A percentile compares a stretch with the other conserved stretches of the same genome.
phyloP scores from a whole-genome alignment of 2,888 invertebrate genomes.

The Empis stercorea region DNA sequence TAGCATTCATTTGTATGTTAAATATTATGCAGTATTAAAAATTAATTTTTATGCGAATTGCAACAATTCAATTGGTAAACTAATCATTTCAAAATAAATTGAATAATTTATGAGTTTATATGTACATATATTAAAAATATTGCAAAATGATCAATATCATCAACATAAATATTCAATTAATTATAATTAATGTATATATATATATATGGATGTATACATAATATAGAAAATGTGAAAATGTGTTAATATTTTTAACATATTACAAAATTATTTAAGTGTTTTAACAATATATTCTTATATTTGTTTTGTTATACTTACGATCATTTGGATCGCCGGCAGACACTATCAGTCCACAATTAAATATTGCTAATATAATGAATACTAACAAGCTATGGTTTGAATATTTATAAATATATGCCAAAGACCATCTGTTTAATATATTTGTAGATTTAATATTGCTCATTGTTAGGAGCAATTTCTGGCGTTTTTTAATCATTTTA shows the following conservation, averaged over 20 bases:
- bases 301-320: conserved; percentile 6
- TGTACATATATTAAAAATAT: background rate
- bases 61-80: too few relatives aligned
- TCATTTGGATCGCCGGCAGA: conserved; percentile 8
- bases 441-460: conserved; percentile 3
- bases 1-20: too few relatives aligned
- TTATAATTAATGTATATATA: too few relatives aligned
- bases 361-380: background rate
- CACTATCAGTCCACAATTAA: conserved; percentile 3
- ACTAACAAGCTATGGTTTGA: too few relatives aligned
- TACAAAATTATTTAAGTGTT: background rate
- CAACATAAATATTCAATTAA: background rate
- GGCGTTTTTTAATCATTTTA: conserved; percentile 10
- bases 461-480: conserved; percentile 6
- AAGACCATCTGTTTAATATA: background rate
- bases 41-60: too few relatives aligned
- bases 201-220: too few relatives aligned
- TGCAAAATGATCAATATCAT: background rate
- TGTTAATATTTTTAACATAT: background rate
- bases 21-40: too few relatives aligned
- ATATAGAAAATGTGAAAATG: too few relatives aligned
- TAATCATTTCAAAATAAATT: background rate
- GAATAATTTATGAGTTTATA: background rate
- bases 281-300: background rate
- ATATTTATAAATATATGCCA: background rate